Percentiles rank a stretch among this genome's conserved stretches.
phyloP scores from a whole-genome alignment of 2,113 vertebrate species.

The Hymenochirus boettgeri region DNA sequence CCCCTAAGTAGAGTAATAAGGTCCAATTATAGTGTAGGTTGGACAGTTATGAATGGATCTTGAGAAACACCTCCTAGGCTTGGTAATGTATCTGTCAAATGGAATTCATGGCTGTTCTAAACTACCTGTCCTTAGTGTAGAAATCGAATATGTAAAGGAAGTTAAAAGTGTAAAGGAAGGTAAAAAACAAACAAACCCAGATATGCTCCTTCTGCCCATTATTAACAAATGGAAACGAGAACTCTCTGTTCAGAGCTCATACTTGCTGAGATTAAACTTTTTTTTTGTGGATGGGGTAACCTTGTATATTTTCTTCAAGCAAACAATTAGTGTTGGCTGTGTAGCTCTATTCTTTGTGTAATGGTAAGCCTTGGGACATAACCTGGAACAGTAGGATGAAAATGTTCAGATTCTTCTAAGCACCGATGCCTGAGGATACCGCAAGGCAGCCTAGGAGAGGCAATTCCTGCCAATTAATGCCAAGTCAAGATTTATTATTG shows the following conservation, averaged over 20 bases:
- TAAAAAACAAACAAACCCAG: neutral
- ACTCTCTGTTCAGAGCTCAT: conserved; percentile 4
- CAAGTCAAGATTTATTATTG: conserved; percentile 35
- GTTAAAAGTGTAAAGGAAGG: neutral
- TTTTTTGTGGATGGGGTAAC: conserved; percentile 21
- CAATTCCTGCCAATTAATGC: conserved; percentile 39
- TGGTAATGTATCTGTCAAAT: conserved; percentile 42
- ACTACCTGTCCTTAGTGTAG: conserved; percentile 12
- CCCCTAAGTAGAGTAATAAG: conserved; percentile 36
- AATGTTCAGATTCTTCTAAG: conserved; percentile 26
- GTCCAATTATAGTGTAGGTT: conserved; percentile 40
- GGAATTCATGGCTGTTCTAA: conserved; percentile 34
- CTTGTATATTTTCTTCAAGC: conserved; percentile 13
- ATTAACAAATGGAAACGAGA: conserved; percentile 3
- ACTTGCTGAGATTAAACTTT: neutral
- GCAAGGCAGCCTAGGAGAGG: conserved; percentile 21
- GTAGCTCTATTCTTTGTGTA: conserved; percentile 24
- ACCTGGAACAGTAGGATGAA: conserved; percentile 28
- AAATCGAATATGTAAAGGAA: neutral
- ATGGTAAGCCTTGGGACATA: conserved; percentile 37
- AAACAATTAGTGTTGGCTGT: conserved; percentile 39
- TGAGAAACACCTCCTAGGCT: conserved; percentile 36
- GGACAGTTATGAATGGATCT: conserved; percentile 43
- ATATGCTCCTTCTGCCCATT: neutral
- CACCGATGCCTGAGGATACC: conserved; percentile 26